Evolutionary conservation across 2,888 invertebrate genomes (phyloP).

Genomic region (Brachylomia viminalis): DNA sequence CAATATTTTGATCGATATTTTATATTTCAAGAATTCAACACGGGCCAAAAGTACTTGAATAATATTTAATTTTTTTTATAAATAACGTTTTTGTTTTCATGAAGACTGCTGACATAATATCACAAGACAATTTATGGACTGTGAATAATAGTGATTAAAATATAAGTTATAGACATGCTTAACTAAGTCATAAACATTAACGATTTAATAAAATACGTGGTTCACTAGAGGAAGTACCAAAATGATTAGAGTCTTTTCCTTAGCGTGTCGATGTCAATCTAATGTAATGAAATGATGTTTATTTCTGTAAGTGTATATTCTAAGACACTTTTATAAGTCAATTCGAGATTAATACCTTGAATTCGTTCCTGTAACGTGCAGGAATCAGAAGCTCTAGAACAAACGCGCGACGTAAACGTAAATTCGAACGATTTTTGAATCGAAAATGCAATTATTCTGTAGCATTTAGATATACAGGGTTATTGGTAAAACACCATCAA

Average conservation of each 20-base stretch:
- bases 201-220: slow-evolving; percentile 34
- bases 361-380: background rate
- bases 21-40: background rate
- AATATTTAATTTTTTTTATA: background rate
- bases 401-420: background rate
- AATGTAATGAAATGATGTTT: background rate
- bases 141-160: slow-evolving; percentile 64
- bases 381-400: background rate
- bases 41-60: background rate
- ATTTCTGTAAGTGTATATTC: background rate
- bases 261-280: background rate
- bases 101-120: slow-evolving; percentile 37
- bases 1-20: background rate
- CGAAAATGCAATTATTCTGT: too few relatives aligned
- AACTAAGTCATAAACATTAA: slow-evolving; percentile 64
- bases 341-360: background rate
- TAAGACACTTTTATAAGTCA: background rate
- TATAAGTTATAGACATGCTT: slow-evolving; percentile 52
- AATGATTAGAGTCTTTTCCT: background rate
- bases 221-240: slow-evolving; percentile 24
- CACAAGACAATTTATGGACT: slow-evolving; percentile 54
- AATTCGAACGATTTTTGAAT: background rate
- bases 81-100: background rate
- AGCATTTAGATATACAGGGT: too few relatives aligned
- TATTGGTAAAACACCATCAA: too few relatives aligned